Base-by-base conservation (phyloP, 2,888 invertebrate species). In the Acronicta aceris region DNA sequence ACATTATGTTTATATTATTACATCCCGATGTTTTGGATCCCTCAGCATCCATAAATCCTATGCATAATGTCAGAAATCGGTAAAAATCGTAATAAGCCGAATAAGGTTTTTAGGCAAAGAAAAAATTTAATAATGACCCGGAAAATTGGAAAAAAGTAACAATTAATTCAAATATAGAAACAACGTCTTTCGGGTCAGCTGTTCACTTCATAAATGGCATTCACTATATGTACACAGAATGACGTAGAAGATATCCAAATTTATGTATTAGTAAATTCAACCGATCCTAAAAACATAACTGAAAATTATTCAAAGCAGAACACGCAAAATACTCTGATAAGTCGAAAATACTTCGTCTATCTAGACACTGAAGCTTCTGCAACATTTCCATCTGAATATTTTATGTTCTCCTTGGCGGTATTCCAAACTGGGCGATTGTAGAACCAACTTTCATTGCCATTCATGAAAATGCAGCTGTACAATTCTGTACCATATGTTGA, bases 351-450 rank as follows among this genome's bases (percentile, higher is more conserved):
- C 57, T 69, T 62, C 30, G 40, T 36, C 41, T 40, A 51, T 48
- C 33, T 48, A 61, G 45, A 69, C 61, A 45, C 46, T 46, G 16
- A 30, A 59, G 25, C 48, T 58, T 16, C 47, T 38, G 43, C 56
- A 76, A 60, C 54, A 53, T 72, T 65, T 47, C 50, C 9, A 36
- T 45, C 59, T 65, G 66, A 77, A 77, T 70, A 61, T 70, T 76
- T 77, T 57, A 77, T 74, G 55, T 70, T 52, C 57, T 6, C 38
- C 63, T 56, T 74, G 74, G 74, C 74, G 53, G 33, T 46, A 15
- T 52, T 73, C 77, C 77, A 76, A 66, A 63, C 60, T 58, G 46
- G 46, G 54, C 54, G 43, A 53, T 65, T 57, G 55, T 53, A 46
- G 17, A 45, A 61, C 65, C 21, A 73, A 76, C 12, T 50, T 63